Evolutionary conservation across 53 echinoderm and acorn worm genomes (phyloP).

Genomic region (Stichopus horrens): DNA sequence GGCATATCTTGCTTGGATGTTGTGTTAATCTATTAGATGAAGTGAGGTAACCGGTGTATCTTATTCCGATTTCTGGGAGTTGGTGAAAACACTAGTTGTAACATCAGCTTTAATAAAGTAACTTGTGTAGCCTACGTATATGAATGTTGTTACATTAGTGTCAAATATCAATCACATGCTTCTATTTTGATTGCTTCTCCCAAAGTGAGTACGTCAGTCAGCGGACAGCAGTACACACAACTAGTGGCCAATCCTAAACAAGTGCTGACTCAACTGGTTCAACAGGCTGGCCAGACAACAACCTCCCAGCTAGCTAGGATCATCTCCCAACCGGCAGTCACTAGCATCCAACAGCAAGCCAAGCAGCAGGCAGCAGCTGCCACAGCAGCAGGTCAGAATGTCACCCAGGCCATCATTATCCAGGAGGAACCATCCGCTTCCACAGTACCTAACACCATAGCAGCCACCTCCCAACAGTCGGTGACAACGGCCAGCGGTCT

Average conservation of each 20-base stretch:
- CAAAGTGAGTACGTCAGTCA: slow-evolving; percentile 33
- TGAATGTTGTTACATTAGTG: too few relatives aligned
- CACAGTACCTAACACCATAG: slow-evolving; percentile 31
- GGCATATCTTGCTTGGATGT: too few relatives aligned
- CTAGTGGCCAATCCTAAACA: slow-evolving; percentile 55
- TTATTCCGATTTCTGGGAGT: too few relatives aligned
- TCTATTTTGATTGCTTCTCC: slow-evolving; percentile 34
- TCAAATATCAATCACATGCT: not conserved
- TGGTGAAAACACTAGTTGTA: too few relatives aligned
- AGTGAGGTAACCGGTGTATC: too few relatives aligned
- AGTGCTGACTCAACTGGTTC: slow-evolving; percentile 45
- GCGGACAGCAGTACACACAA: slow-evolving; percentile 55
- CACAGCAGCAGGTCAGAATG: slow-evolving; percentile 15
- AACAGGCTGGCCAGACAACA: slow-evolving; percentile 10
- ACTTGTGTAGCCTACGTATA: too few relatives aligned
- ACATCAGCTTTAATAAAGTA: too few relatives aligned
- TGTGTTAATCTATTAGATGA: too few relatives aligned
- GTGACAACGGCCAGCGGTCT: slow-evolving; percentile 6
- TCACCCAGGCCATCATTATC: slow-evolving; percentile 40
- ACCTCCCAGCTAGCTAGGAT: slow-evolving; percentile 58
- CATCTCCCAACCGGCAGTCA: slow-evolving; percentile 48
- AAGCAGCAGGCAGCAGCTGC: not conserved
- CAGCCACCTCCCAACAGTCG: slow-evolving; percentile 17
- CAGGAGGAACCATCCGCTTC: slow-evolving; percentile 26
- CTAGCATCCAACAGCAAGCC: slow-evolving; percentile 39